Conservation (phyloP, 1,140 invertebrate species). For the Ridgeia piscesae region DNA sequence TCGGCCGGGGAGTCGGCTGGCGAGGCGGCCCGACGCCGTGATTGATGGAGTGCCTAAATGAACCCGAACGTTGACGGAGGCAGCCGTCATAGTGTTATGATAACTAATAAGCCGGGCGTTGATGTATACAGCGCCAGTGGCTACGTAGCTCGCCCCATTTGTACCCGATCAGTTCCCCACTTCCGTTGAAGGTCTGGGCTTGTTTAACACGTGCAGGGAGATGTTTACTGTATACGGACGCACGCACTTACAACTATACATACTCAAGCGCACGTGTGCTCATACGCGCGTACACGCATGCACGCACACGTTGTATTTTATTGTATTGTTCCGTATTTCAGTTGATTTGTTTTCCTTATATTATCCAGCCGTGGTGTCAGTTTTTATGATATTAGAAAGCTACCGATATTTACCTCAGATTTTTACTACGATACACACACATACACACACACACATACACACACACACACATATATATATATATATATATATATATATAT, state of each 20-base stretch:
- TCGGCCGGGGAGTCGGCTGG: neutral
- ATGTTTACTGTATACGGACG: neutral
- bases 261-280: no score
- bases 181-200: neutral
- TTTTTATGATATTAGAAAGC: no score
- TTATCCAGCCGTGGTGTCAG: no score
- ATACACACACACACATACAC: neutral
- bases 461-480: neutral
- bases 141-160: neutral
- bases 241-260: no score
- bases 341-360: no score
- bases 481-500: no score
- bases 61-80: neutral
- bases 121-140: neutral
- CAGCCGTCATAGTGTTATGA: neutral
- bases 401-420: no score
- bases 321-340: no score
- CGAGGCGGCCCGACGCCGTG: neutral
- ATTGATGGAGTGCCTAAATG: conserved; percentile 1
- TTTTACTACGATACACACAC: no score
- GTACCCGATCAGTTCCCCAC: neutral
- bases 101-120: neutral
- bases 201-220: neutral
- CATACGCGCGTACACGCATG: no score
- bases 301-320: no score